A percentile compares a stretch with the other conserved stretches of the same genome.
Conservation (phyloP, 2,888 invertebrate species). For the Dolichomitus sp. region DNA sequence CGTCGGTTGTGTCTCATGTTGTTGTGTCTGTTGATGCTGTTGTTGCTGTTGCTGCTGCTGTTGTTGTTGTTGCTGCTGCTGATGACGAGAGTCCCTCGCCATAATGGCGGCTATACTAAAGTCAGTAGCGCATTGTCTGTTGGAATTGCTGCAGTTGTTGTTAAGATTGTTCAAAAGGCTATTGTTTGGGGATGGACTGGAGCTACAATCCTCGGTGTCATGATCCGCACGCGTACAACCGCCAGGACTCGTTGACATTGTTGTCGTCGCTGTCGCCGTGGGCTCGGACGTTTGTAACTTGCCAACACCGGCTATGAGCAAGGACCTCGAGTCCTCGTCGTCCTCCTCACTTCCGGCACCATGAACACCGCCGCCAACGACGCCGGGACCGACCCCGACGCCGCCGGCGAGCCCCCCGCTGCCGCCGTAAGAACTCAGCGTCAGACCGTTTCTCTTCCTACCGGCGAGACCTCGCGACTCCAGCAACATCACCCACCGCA, state of each 20-base stretch:
- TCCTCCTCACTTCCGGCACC: conserved; percentile 89
- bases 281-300: conserved; percentile 87
- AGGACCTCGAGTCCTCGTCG: conserved; percentile 87
- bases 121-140: conserved; percentile 95
- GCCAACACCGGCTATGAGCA: conserved; percentile 81
- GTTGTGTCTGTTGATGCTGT: conserved; percentile 88
- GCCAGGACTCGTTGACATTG: conserved; percentile 73
- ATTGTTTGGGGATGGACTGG: conserved; percentile 86
- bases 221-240: conserved; percentile 87
- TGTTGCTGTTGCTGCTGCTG: conserved; percentile 75
- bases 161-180: conserved; percentile 81
- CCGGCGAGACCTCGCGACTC: conserved; percentile 85
- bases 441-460: conserved; percentile 86
- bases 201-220: conserved; percentile 88
- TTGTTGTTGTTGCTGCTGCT: conserved; percentile 87
- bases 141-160: conserved; percentile 85
- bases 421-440: conserved; percentile 85
- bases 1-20: conserved; percentile 80
- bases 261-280: conserved; percentile 79
- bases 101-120: conserved; percentile 98
- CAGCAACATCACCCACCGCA: conserved; percentile 84
- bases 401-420: conserved; percentile 85
- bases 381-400: conserved; percentile 81
- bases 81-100: conserved; percentile 90
- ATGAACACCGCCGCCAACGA: conserved; percentile 75